Base-by-base conservation (phyloP, 1,140 invertebrate genomes). In the Bombus balteatus region DNA sequence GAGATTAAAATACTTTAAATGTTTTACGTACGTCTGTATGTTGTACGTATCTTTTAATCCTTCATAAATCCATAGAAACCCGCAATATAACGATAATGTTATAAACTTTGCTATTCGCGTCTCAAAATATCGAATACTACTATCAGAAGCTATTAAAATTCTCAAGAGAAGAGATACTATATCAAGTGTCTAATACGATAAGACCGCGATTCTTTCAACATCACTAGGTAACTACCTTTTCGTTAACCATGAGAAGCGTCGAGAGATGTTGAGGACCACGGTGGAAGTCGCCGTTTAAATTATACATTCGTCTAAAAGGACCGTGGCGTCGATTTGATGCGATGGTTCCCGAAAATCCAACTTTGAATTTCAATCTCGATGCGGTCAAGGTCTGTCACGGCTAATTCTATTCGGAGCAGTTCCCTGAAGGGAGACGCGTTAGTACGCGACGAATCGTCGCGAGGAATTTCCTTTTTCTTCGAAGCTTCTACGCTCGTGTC, bases 361-460 rank as follows among this genome's bases (percentile, higher is more conserved):
- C 89, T 92, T 90, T 92, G 93, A 92, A 93, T 92, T 93, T 93
- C 91, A 93, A 92, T 92, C 83, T 85, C 85, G 88, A 87, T 76
- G 65, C 86, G 88, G 87, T 92, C 88, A 93, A 92, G 91, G 92
- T 74, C 77, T 79, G 83, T 70, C 84, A 59, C 43, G 77, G 43
- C 57, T 77, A 71, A 87, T 81, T 87, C 85, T 71, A 81, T 87
- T 72, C 76, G 47, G 68, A 65, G 65, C n/a, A 32, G 75, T 70
- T 66, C 39, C n/a, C 28, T 66, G 12, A 37, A 9, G 37, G 28
- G 22, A n/a, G 28, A 32, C 39, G 53, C 39, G 53, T 71, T 39
- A 37, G 59, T 37, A 47, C 62, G 22, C 37, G 32, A 18, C 28
- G 62, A n/a, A n/a, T n/a, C 43, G 12, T 37, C 28, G 18, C 28